phyloP scores from a whole-genome alignment of 1,140 invertebrate species.

The Orussus abietinus region DNA sequence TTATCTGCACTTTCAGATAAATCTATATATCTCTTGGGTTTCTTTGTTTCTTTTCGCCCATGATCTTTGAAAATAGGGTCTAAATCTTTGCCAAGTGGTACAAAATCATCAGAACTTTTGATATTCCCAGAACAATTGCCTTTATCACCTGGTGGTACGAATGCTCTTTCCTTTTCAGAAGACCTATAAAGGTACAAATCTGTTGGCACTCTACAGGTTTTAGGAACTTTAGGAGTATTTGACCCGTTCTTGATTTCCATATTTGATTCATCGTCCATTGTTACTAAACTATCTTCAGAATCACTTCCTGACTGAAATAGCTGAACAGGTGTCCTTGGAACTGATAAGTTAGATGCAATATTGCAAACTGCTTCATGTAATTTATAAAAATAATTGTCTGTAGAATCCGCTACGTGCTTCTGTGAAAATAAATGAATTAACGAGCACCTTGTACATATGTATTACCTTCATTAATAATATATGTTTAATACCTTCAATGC shows the following conservation, averaged over 20 bases:
- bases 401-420: constrained; percentile 17
- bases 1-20: neutral
- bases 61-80: constrained; percentile 12
- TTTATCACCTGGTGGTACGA: constrained; percentile 23
- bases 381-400: constrained; percentile 25
- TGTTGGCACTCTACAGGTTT: neutral
- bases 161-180: constrained; percentile 27
- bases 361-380: constrained; percentile 25
- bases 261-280: neutral
- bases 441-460: neutral
- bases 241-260: neutral
- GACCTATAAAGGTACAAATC: constrained; percentile 16
- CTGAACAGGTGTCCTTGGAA: constrained; percentile 9
- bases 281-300: neutral
- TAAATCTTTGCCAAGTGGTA: constrained; percentile 17
- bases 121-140: constrained; percentile 4
- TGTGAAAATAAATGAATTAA: constrained; percentile 12
- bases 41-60: constrained; percentile 9
- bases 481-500: constrained; percentile 38
- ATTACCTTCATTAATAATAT: constrained; percentile 1
- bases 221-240: constrained; percentile 1
- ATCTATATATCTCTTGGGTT: constrained; percentile 13
- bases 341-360: constrained; percentile 16
- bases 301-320: constrained; percentile 10
- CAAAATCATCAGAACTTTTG: constrained; percentile 22